Evolutionary conservation across 2,113 vertebrate species (phyloP), one percentile per base, ranked within the genome.

Genomic region (Sinocyclocheilus rhinocerous): DNA sequence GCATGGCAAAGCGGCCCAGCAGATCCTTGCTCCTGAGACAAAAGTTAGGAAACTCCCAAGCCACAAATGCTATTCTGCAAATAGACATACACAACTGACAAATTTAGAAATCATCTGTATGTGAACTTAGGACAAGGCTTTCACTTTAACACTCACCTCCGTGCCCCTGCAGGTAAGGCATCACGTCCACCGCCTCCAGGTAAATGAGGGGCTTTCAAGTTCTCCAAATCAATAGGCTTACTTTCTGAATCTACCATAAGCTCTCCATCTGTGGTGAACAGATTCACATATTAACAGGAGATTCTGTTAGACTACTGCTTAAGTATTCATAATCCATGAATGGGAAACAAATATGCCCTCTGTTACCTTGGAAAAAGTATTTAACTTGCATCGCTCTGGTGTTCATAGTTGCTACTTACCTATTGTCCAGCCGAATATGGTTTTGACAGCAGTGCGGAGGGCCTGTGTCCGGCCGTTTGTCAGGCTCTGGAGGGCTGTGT

Each of bases 1-100:
- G 95, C 95, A 98, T 94, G 22, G 6, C 84, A 0, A 93, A 97
- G 1, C 96, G 93, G 0, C 97, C 97, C 89, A 98, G 91, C n/a
- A 97, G 92, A 8, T 97, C 95, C 91, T 95, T 96, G 91, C 94
- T 95, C 3, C 94, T 94, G 85, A 91, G 95, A 85, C 81, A 89
- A 89, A 95, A 98, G 89, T 94, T 93, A 10, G 96, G 93, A 88
- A 96, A 98, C 36, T 98, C 97, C 96, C 95, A 96, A 16, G 91
- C 90, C 29, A 97, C 65, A 88, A 99, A 96, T 1, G 96, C 97
- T 0, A 98, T 33, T 85, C 97, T 99, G 81, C 22, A 87, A 87
- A 72, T 26, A 52, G 4, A 61, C 57, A 85, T 9, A 52, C 45
- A 85, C 39, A 84, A 55, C 6, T 50, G 26, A 55, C 33, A 63